Evolutionary conservation across 2,113 vertebrate species (phyloP).

Genomic region (Odocoileus virginianus): DNA sequence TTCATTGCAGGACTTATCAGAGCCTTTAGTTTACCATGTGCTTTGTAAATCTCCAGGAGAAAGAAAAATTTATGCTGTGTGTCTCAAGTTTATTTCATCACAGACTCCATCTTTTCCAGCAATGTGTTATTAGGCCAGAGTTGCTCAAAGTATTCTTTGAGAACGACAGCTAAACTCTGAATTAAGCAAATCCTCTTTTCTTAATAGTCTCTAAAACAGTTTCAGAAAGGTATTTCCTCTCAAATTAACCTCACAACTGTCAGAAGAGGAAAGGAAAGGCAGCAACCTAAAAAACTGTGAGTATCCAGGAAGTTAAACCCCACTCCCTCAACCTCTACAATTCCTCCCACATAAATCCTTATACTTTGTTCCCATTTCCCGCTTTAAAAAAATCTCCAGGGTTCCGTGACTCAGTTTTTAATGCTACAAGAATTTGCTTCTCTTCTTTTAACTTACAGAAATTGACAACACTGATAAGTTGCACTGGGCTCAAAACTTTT

Average conservation of each 20-base stretch:
- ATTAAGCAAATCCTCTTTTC: neutral
- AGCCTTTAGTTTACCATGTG: neutral
- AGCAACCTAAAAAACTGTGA: neutral
- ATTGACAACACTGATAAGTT: constrained; percentile 17
- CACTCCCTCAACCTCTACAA: neutral
- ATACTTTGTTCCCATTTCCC: neutral
- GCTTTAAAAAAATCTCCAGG: neutral
- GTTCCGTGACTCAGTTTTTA: neutral
- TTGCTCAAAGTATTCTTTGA: neutral
- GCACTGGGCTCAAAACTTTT: constrained; percentile 8
- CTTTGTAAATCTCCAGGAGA: neutral
- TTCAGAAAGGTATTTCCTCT: constrained; percentile 31
- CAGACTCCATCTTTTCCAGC: neutral
- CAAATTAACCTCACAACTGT: neutral
- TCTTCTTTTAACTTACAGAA: neutral
- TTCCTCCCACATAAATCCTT: neutral
- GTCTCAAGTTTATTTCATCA: neutral
- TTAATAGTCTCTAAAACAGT: neutral
- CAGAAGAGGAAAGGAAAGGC: neutral
- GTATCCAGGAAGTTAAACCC: neutral
- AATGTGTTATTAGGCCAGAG: neutral
- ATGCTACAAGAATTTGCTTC: neutral
- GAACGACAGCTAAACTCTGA: neutral
- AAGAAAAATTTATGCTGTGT: neutral
- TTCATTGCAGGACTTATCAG: neutral